These are phyloP conservation scores for Ceratoteleas bidentatus DNA, from an alignment of 1,140 invertebrate species.

Conservation along the genomic window DNA sequence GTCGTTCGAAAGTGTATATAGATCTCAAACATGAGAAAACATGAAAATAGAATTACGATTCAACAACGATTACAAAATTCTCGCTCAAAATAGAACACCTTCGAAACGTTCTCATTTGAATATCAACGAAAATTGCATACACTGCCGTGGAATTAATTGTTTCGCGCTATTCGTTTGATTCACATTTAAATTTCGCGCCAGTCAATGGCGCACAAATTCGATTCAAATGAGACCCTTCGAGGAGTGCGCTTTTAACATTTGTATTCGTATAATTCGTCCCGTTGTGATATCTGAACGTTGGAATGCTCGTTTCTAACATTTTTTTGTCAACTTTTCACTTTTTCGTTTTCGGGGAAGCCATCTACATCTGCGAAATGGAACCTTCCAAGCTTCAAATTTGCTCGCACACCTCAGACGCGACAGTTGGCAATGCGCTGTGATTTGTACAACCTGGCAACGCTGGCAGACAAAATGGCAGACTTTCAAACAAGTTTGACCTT, in stretches of 20 bases:
- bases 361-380: slow-evolving; percentile 24
- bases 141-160: too few species aligned
- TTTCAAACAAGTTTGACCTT: too few species aligned
- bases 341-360: slow-evolving; percentile 28
- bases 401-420: slow-evolving; percentile 50
- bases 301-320: slow-evolving; percentile 2
- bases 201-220: too few species aligned
- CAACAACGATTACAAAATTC: slow-evolving; percentile 37
- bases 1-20: slow-evolving; percentile 33
- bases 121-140: not conserved
- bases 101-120: slow-evolving; percentile 9
- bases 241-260: too few species aligned
- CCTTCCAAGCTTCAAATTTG: slow-evolving; percentile 47
- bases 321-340: slow-evolving; percentile 9
- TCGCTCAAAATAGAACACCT: slow-evolving; percentile 15
- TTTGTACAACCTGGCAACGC: too few species aligned
- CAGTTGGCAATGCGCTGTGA: slow-evolving; percentile 65
- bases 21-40: slow-evolving; percentile 29
- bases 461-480: too few species aligned
- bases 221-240: too few species aligned
- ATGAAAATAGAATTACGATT: slow-evolving; percentile 24
- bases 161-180: too few species aligned
- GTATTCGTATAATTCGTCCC: not conserved
- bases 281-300: slow-evolving; percentile 16
- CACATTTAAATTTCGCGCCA: too few species aligned